Evolutionary conservation across 2,888 invertebrate species (phyloP).

Genomic region (Apeira syringaria): DNA sequence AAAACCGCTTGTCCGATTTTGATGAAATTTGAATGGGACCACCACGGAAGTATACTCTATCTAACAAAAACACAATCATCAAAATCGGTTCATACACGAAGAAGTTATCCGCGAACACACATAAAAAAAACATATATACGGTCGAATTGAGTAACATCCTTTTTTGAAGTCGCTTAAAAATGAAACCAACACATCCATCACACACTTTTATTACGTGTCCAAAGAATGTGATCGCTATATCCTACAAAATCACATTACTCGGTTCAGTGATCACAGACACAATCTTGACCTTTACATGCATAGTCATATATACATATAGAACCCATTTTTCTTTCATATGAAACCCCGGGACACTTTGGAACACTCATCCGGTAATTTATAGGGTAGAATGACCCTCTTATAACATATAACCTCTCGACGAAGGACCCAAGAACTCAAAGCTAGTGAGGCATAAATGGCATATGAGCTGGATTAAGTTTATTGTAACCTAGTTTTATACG

Average conservation of each 20-base stretch:
- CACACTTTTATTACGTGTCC: background rate
- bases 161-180: too few species aligned
- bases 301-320: background rate
- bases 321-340: conserved; percentile 1
- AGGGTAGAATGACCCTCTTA: background rate
- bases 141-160: too few species aligned
- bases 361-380: conserved; percentile 9
- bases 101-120: too few species aligned
- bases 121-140: too few species aligned
- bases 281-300: background rate
- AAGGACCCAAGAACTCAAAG: background rate
- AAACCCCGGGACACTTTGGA: background rate
- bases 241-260: conserved; percentile 1
- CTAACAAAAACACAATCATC: too few species aligned
- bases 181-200: too few species aligned
- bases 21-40: too few species aligned
- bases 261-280: conserved; percentile 6
- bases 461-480: background rate
- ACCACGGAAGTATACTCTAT: too few species aligned
- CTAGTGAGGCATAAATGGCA: background rate
- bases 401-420: background rate
- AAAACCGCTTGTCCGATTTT: too few species aligned
- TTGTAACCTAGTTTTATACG: too few species aligned
- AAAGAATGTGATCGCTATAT: conserved; percentile 1
- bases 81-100: too few species aligned